Evolutionary conservation across 1,140 invertebrate genomes (phyloP).

Genomic region (Scylla paramamosain): DNA sequence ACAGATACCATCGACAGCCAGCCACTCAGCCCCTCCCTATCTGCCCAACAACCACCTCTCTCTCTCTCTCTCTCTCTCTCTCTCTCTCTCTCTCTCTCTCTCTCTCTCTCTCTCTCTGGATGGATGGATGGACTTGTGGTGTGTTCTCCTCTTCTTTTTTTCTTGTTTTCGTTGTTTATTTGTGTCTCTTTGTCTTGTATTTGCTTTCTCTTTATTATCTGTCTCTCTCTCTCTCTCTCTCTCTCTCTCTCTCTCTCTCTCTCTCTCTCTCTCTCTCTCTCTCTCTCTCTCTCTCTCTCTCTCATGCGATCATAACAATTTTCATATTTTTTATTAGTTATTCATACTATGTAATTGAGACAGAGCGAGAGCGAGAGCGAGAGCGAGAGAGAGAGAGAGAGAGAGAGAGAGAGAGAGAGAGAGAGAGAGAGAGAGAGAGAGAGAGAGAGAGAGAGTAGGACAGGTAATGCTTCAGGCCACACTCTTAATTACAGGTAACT

Average conservation of each 20-base stretch:
- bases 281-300: too few species aligned
- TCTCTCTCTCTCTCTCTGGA: slow-evolving; percentile 27
- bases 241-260: too few species aligned
- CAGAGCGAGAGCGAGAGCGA: slow-evolving; percentile 24
- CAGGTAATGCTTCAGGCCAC: neutral
- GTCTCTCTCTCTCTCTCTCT: neutral
- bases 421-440: slow-evolving; percentile 55
- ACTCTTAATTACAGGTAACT: neutral
- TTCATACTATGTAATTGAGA: neutral
- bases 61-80: too few species aligned
- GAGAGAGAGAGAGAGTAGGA: slow-evolving; percentile 49
- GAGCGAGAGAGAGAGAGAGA: slow-evolving; percentile 52
- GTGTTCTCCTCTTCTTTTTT: neutral
- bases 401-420: slow-evolving; percentile 45
- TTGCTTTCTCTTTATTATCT: neutral
- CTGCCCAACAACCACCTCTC: too few species aligned
- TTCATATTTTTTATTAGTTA: too few species aligned
- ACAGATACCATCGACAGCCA: too few species aligned
- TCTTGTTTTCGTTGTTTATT: neutral
- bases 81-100: neutral
- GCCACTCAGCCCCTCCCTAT: too few species aligned
- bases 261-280: neutral
- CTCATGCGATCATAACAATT: neutral
- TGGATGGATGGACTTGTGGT: too few species aligned
- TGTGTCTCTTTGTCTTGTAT: neutral